Conservation (phyloP, 2,888 invertebrate species). For the Hetaerina titia region DNA sequence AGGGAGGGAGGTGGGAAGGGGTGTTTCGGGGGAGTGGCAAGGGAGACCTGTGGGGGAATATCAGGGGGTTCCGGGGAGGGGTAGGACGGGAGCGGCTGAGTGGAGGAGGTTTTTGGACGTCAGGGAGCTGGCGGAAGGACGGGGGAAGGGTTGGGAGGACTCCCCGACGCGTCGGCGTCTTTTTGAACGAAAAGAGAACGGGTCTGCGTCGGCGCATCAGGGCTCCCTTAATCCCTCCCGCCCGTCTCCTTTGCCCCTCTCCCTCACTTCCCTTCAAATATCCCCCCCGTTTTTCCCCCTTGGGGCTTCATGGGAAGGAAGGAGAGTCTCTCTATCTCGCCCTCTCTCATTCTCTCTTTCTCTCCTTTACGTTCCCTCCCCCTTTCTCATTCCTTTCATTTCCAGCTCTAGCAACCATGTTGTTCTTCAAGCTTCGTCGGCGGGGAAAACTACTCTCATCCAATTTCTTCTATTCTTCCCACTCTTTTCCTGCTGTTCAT, state of each 20-base stretch:
- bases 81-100: background rate
- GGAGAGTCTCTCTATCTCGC: background rate
- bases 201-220: conserved; percentile 49
- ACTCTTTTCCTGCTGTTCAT: no score
- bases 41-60: background rate
- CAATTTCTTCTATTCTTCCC: no score
- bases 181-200: conserved; percentile 34
- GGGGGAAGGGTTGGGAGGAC: background rate
- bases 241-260: no score
- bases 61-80: background rate
- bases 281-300: background rate
- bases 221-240: background rate
- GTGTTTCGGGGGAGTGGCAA: background rate
- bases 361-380: background rate
- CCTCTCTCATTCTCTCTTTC: background rate
- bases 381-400: background rate
- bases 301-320: conserved; percentile 20
- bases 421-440: conserved; percentile 36
- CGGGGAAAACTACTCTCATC: background rate
- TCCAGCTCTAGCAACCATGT: conserved; percentile 43
- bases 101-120: background rate
- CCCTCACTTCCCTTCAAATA: background rate
- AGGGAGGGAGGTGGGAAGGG: background rate
- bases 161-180: conserved; percentile 46
- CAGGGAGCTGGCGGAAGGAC: background rate